Base-by-base conservation (phyloP, 2,888 invertebrate species). In the Cistogaster globosa region DNA sequence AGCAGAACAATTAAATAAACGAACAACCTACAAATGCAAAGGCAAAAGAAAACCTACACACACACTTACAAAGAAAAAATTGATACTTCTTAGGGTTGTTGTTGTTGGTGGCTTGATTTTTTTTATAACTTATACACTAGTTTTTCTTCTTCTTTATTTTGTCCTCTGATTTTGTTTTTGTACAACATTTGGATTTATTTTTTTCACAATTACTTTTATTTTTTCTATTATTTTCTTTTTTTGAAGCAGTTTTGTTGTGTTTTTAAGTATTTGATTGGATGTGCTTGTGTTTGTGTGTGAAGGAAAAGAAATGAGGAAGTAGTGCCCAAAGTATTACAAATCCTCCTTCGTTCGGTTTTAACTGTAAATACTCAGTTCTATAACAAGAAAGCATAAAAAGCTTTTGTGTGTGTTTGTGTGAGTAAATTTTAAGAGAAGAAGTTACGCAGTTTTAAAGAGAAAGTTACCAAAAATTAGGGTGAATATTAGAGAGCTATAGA, bases 321-420 rank as follows among this genome's bases (percentile, higher is more conserved):
- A 62, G 62, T 80, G 67, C 72, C 60, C 74, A 69, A 58, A 77
- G 65, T 58, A 76, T 74, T 22, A 45, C 71, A 58, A 53, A 62
- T 69, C 32, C 42, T 57, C 58, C 51, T 71, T 75, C 16, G 32
- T 53, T 76, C 65, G 69, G 67, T 12, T 42, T 42, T 42, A 71
- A 36, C 48, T 77, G 75, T 81, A 67, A 69, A 63, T 82, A 72
- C 68, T 75, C 62, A 60, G 63, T 80, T 84, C 65, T 51, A 65
- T 32, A 5, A 32, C 11, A 36, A 48, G 58, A 36, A 20, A 32
- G 32, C 42, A 12, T 12, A 42, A 42, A 55, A 48, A 58, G 58
- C 45, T 51, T 75, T 62, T 75, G 63, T 77, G 69, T 78, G 79
- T 76, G 57, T 80, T 16, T 42, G 62, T 77, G 75, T 75, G 32